These are phyloP conservation scores for Terebella lapidaria DNA, from an alignment of 2,888 invertebrate genomes.

Conservation along the genomic window DNA sequence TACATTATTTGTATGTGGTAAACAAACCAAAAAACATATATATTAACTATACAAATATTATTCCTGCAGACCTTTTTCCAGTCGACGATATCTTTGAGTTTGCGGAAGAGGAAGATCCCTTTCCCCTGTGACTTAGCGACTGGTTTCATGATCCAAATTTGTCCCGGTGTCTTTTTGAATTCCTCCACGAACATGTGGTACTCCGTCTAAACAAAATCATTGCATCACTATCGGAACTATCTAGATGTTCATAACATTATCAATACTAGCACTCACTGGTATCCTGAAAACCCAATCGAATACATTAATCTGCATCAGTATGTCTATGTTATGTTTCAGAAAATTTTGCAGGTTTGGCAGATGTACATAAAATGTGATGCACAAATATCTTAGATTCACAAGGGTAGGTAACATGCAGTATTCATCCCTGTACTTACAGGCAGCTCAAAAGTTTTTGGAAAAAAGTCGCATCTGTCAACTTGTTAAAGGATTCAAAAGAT, in stretches of 20 bases:
- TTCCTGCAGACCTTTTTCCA: constrained; percentile 53
- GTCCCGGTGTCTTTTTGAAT: constrained; percentile 58
- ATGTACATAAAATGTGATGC: no score
- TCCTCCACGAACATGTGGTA: constrained; percentile 63
- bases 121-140: constrained; percentile 61
- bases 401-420: no score
- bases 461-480: constrained; percentile 56
- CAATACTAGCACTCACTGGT: no score
- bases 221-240: no score
- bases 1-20: no score
- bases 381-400: no score
- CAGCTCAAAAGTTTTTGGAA: constrained; percentile 61
- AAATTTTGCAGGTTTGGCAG: no score
- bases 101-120: constrained; percentile 63
- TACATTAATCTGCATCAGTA: no score
- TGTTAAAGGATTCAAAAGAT: neutral
- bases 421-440: constrained; percentile 57
- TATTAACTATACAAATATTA: neutral
- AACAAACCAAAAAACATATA: no score
- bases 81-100: constrained; percentile 57
- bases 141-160: constrained; percentile 66
- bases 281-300: no score
- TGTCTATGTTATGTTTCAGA: no score
- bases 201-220: constrained; percentile 55
- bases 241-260: no score